Percentiles rank a stretch among this genome's conserved stretches.
These are phyloP conservation scores for Diadumene lineata DNA, from an alignment of 92 coral and sea anemone species.

Conservation along the genomic window DNA sequence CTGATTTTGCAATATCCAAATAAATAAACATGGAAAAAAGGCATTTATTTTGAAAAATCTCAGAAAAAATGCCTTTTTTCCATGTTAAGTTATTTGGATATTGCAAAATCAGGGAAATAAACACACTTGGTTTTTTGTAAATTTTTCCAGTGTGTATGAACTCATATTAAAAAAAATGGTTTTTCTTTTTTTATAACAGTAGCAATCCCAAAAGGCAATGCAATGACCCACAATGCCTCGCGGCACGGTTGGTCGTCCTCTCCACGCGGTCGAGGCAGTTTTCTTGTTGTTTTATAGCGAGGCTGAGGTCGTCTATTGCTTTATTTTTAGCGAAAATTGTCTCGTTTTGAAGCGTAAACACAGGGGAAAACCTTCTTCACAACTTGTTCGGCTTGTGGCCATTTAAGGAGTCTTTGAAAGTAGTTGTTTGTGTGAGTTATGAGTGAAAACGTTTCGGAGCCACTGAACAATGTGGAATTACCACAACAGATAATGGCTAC, in stretches of 20 bases:
- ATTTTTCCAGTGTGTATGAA: neutral
- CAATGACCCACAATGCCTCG: conserved; percentile 38
- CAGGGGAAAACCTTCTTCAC: conserved; percentile 38
- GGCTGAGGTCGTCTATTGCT: conserved; percentile 77
- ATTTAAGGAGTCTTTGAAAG: neutral
- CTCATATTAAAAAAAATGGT: too few species aligned
- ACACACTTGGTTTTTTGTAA: too few species aligned
- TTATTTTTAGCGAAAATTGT: conserved; percentile 80
- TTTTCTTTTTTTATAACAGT: too few species aligned
- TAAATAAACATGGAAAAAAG: too few species aligned
- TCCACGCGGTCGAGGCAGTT: conserved; percentile 99
- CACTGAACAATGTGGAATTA: conserved; percentile 46
- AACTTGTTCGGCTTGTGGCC: neutral
- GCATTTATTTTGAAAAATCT: too few species aligned
- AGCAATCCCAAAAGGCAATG: neutral
- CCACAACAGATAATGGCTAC: conserved; percentile 68
- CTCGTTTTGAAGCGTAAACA: conserved; percentile 98
- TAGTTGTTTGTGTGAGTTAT: conserved; percentile 18
- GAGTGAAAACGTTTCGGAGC: conserved; percentile 69
- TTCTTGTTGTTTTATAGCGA: conserved; percentile 84
- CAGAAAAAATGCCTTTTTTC: too few species aligned
- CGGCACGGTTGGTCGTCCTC: conserved; percentile 40
- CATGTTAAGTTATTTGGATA: too few species aligned
- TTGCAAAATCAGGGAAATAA: too few species aligned
- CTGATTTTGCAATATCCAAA: too few species aligned